Conservation (phyloP, 2,797 vertebrate species). For the Ispidina picta region DNA sequence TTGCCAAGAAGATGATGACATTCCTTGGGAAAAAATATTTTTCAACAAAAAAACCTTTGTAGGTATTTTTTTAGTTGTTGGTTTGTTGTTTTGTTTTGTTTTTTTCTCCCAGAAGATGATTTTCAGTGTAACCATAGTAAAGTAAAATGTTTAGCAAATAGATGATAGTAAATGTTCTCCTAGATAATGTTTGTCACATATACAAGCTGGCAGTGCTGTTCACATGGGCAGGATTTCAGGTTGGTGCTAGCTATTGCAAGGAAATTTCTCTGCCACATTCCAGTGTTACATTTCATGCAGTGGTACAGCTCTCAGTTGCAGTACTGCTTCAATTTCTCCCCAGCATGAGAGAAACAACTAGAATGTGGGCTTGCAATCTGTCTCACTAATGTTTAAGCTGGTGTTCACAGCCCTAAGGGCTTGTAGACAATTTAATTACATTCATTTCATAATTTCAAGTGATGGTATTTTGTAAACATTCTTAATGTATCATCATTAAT, state of each 20-base stretch:
- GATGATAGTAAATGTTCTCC: background rate
- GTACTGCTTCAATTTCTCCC: slow-evolving; percentile 18
- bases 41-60: background rate
- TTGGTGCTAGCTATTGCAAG: background rate
- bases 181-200: background rate
- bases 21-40: background rate
- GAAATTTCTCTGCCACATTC: background rate
- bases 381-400: slow-evolving; percentile 67
- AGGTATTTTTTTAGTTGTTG: background rate
- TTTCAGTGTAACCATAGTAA: background rate
- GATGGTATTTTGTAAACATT: slow-evolving; percentile 75
- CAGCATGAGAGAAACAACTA: slow-evolving; percentile 18
- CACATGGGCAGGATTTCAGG: background rate
- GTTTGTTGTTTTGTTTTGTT: no score
- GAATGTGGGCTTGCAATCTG: slow-evolving; percentile 54
- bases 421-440: slow-evolving; percentile 68
- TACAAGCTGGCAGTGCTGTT: background rate
- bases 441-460: slow-evolving; percentile 72
- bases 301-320: background rate
- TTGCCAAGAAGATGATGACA: background rate
- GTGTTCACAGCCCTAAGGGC: slow-evolving; percentile 45
- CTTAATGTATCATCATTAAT: slow-evolving; percentile 78
- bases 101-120: background rate
- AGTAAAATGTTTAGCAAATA: background rate
- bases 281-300: background rate